Evolutionary conservation across 2,888 invertebrate genomes (phyloP).

Genomic region (Teleogryllus oceanicus): DNA sequence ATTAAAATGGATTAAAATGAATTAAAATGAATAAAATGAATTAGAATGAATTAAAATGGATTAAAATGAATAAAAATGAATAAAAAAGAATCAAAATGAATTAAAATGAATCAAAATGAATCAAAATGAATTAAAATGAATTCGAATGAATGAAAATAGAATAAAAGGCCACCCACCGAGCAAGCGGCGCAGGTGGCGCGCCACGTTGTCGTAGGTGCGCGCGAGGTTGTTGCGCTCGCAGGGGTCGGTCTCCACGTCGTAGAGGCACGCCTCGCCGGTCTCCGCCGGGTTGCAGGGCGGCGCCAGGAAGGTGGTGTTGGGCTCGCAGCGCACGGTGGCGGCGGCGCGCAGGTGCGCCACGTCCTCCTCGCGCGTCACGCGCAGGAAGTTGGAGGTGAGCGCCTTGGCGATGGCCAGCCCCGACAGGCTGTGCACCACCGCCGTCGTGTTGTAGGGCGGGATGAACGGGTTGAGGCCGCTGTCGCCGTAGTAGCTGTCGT

Average conservation of each 20-base stretch:
- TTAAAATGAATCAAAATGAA: too few species aligned
- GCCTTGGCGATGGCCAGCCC: conserved; percentile 44
- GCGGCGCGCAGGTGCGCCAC: conserved; percentile 46
- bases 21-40: too few species aligned
- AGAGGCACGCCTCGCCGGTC: conserved; percentile 43
- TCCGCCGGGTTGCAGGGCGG: conserved; percentile 30
- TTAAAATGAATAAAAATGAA: too few species aligned
- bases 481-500: conserved; percentile 50
- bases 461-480: conserved; percentile 46
- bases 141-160: too few species aligned
- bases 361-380: conserved; percentile 41
- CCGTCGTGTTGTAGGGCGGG: conserved; percentile 48
- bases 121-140: too few species aligned
- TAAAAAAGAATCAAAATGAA: too few species aligned
- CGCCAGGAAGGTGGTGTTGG: conserved; percentile 25
- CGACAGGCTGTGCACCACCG: conserved; percentile 47
- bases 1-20: too few species aligned
- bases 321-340: conserved; percentile 47
- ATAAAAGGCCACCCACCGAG: conserved; percentile 40
- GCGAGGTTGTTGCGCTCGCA: conserved; percentile 69
- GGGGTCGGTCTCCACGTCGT: conserved; percentile 73
- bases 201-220: conserved; percentile 50
- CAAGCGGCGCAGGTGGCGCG: conserved; percentile 50
- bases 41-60: too few species aligned
- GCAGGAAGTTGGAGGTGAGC: conserved; percentile 42